These are phyloP conservation scores for Apogon talboti DNA, from an alignment of 2,797 vertebrate genomes.

Conservation along the genomic window DNA sequence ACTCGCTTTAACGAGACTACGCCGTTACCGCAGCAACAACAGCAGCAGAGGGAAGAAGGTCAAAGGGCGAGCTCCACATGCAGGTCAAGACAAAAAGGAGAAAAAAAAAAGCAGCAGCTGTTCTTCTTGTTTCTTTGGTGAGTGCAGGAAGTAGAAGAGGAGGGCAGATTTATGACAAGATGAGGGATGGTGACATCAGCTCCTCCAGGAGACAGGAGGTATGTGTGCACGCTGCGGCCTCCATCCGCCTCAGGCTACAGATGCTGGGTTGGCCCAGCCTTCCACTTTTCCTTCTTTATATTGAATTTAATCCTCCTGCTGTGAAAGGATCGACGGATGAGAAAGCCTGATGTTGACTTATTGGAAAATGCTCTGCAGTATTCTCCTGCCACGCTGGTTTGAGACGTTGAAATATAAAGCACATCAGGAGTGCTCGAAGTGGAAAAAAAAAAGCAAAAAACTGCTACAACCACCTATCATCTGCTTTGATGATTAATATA, in stretches of 20 bases:
- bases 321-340: slow-evolving; percentile 27
- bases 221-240: slow-evolving; percentile 48
- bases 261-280: slow-evolving; percentile 46
- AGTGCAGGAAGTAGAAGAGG: slow-evolving; percentile 21
- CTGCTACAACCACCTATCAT: too few species aligned
- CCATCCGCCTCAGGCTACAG: slow-evolving; percentile 46
- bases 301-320: slow-evolving; percentile 29
- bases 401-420: too few species aligned
- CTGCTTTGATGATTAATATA: too few species aligned
- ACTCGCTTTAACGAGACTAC: slow-evolving; percentile 27
- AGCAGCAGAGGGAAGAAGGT: slow-evolving; percentile 7
- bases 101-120: slow-evolving; percentile 36
- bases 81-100: neutral
- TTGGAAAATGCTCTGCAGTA: slow-evolving; percentile 6
- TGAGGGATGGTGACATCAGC: slow-evolving; percentile 57
- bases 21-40: slow-evolving; percentile 32
- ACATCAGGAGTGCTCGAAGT: too few species aligned
- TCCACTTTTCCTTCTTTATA: slow-evolving; percentile 25
- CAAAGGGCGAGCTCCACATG: neutral
- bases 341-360: slow-evolving; percentile 8
- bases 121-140: slow-evolving; percentile 17
- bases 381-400: slow-evolving; percentile 3
- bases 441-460: too few species aligned
- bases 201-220: slow-evolving; percentile 56
- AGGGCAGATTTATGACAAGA: slow-evolving; percentile 62